A percentile compares a stretch with the other conserved stretches of the same genome.
Conservation (phyloP, 2,113 vertebrate genomes). For the Verasper variegatus region DNA sequence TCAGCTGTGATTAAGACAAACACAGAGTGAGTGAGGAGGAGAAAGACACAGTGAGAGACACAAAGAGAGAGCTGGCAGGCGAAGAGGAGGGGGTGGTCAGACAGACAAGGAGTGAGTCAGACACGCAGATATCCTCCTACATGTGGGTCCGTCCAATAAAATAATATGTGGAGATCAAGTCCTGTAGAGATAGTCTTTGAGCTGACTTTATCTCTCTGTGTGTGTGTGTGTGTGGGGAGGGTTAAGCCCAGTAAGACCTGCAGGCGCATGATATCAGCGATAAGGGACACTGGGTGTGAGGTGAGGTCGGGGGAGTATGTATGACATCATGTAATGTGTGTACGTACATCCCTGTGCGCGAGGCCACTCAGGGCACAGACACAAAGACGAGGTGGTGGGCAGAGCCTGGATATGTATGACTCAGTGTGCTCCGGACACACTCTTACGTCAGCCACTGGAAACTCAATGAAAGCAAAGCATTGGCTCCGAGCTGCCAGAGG, state of each 20-base stretch:
- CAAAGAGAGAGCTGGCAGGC: constrained; percentile 60
- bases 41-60: constrained; percentile 60
- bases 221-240: constrained; percentile 28
- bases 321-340: constrained; percentile 67
- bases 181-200: constrained; percentile 9
- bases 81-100: constrained; percentile 75
- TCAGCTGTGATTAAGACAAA: constrained; percentile 69
- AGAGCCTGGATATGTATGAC: constrained; percentile 54
- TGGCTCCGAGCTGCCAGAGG: constrained; percentile 48
- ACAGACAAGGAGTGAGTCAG: constrained; percentile 76
- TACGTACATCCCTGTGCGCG: constrained; percentile 34
- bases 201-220: constrained; percentile 33
- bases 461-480: constrained; percentile 61
- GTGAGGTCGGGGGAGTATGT: constrained; percentile 16
- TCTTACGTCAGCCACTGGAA: constrained; percentile 70
- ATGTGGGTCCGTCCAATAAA: constrained; percentile 61
- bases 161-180: constrained; percentile 52
- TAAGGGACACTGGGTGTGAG: constrained; percentile 58
- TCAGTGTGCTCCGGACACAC: constrained; percentile 59
- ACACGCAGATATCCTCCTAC: constrained; percentile 75
- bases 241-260: constrained; percentile 36
- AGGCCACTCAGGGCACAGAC: constrained; percentile 47
- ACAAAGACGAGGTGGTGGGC: constrained; percentile 58
- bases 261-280: constrained; percentile 41
- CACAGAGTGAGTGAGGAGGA: constrained; percentile 45